These are phyloP conservation scores for Phycodurus eques DNA, from an alignment of 2,113 vertebrate species.

Conservation along the genomic window DNA sequence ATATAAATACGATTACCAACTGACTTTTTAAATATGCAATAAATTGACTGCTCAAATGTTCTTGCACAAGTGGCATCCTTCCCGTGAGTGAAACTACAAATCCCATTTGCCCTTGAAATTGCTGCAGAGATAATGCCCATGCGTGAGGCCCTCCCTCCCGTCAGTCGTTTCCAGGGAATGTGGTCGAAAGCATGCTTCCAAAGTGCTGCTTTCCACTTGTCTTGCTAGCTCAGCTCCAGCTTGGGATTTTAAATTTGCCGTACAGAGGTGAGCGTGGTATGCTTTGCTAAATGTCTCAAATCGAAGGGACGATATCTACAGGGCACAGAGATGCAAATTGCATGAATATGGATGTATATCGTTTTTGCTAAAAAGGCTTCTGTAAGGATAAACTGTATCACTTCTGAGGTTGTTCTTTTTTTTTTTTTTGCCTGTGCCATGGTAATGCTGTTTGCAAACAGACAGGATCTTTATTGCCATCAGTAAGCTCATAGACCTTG, in stretches of 20 bases:
- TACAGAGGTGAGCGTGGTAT: constrained; percentile 34
- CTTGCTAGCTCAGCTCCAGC: constrained; percentile 1
- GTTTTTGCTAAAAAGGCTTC: background rate
- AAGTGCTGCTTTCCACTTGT: constrained; percentile 27
- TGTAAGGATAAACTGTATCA: background rate
- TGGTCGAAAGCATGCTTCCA: constrained; percentile 22
- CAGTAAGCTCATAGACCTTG: background rate
- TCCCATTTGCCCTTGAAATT: constrained; percentile 50
- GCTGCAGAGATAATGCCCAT: constrained; percentile 31
- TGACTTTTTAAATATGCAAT: background rate
- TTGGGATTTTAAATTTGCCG: background rate
- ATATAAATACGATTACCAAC: background rate
- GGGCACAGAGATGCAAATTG: constrained; percentile 4
- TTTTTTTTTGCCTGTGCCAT: background rate
- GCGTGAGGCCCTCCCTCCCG: constrained; percentile 28
- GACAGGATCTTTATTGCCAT: constrained; percentile 38
- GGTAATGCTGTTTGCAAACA: constrained; percentile 19
- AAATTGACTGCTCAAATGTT: background rate
- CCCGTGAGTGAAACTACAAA: constrained; percentile 46
- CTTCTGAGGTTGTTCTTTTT: too few species aligned
- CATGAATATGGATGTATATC: background rate
- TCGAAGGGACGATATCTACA: background rate
- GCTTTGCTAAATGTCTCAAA: background rate
- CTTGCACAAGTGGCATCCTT: background rate
- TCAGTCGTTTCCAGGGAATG: constrained; percentile 29